These are phyloP conservation scores for Branchellion lobata DNA, from an alignment of 2,888 invertebrate species.

Conservation along the genomic window DNA sequence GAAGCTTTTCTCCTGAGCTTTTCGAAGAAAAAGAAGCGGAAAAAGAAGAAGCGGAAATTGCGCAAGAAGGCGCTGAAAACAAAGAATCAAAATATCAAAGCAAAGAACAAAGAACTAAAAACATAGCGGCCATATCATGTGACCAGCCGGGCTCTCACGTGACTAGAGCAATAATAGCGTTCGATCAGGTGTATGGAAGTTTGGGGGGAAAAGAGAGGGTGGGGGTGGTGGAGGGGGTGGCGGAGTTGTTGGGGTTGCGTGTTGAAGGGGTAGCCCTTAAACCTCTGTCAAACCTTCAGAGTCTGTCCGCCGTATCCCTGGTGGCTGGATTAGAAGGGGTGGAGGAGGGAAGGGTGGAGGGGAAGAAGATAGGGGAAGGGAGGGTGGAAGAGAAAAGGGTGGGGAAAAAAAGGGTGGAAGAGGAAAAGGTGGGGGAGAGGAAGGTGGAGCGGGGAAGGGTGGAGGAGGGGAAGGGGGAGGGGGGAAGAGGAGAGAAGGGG, in stretches of 20 bases:
- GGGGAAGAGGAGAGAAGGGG: slow-evolving; percentile 45
- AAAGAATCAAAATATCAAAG: not conserved
- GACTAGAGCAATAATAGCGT: slow-evolving; percentile 70
- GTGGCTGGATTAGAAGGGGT: slow-evolving; percentile 59
- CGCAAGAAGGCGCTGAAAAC: too few relatives aligned
- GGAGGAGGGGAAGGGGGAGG: slow-evolving; percentile 43
- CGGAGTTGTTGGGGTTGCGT: slow-evolving; percentile 56
- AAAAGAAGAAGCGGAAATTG: too few relatives aligned
- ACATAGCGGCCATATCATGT: slow-evolving; percentile 53
- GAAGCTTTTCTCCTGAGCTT: too few relatives aligned
- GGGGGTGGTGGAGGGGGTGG: slow-evolving; percentile 55
- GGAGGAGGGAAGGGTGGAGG: not conserved
- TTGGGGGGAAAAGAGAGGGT: slow-evolving; percentile 71
- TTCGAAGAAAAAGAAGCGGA: too few relatives aligned
- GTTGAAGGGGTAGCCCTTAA: slow-evolving; percentile 56
- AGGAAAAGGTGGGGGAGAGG: not conserved
- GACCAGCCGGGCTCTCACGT: slow-evolving; percentile 63
- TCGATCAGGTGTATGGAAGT: slow-evolving; percentile 71
- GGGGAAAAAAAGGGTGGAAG: not conserved
- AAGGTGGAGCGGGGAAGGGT: not conserved
- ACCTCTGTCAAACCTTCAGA: slow-evolving; percentile 55
- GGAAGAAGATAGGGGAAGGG: not conserved
- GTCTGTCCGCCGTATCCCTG: slow-evolving; percentile 58
- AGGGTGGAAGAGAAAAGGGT: not conserved
- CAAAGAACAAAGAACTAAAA: not conserved